Evolutionary conservation across 1,140 invertebrate species (phyloP).

Genomic region (Caenorhabditis elegans): WBcel235 BX284605.5:4133501-4134000

Average conservation of each 20-base stretch:
- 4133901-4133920: background rate
- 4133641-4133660: conserved; percentile 16
- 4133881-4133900: conserved; percentile 8
- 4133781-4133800: background rate
- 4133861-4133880: background rate
- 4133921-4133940: background rate
- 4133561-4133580: conserved; percentile 8
- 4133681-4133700: background rate
- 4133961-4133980: conserved; percentile 9
- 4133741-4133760: background rate
- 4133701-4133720: background rate
- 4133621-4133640: background rate
- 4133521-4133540: background rate
- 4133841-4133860: no score
- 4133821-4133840: background rate
- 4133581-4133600: background rate
- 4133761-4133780: conserved; percentile 7
- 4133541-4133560: background rate
- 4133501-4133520: background rate
- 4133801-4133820: background rate
- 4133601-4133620: background rate
- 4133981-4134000: background rate
- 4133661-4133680: background rate
- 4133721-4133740: conserved; percentile 18
- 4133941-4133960: background rate